Conservation (phyloP, 2,888 invertebrate species). For the Pemphredon lugubris region DNA sequence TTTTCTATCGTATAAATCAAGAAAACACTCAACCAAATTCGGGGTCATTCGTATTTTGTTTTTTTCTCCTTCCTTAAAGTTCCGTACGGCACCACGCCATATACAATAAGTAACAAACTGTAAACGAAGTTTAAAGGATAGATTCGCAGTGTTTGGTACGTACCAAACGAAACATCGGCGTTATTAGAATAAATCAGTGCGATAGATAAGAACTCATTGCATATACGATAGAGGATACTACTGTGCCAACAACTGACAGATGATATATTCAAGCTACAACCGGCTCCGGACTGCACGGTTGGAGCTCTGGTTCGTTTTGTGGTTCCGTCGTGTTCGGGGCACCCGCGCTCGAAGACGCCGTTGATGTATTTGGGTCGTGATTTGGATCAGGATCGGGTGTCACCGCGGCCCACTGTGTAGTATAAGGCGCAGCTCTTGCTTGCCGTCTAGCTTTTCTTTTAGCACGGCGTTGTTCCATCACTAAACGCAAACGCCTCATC, state of each 20-base stretch:
- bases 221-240: constrained; percentile 18
- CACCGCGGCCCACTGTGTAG: constrained; percentile 81
- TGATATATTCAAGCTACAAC: constrained; percentile 76
- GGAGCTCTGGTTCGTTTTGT: constrained; percentile 77
- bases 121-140: constrained; percentile 10
- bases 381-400: constrained; percentile 80
- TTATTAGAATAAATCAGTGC: constrained; percentile 35
- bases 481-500: constrained; percentile 92
- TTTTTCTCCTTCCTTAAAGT: too few species aligned
- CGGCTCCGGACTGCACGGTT: constrained; percentile 78
- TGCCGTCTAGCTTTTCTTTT: constrained; percentile 87
- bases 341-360: constrained; percentile 66
- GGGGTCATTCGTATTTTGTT: too few species aligned
- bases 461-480: constrained; percentile 94
- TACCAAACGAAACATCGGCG: not conserved
- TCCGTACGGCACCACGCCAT: too few species aligned
- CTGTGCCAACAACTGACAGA: not conserved
- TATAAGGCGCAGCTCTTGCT: constrained; percentile 88
- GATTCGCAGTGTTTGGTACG: not conserved
- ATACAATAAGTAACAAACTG: constrained; percentile 6
- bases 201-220: constrained; percentile 26
- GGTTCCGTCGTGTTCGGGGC: constrained; percentile 72
- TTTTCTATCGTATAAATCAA: not conserved
- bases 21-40: not conserved
- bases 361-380: constrained; percentile 77